Conservation (phyloP, 2,797 vertebrate genomes). For the Nannoperca obscura region DNA sequence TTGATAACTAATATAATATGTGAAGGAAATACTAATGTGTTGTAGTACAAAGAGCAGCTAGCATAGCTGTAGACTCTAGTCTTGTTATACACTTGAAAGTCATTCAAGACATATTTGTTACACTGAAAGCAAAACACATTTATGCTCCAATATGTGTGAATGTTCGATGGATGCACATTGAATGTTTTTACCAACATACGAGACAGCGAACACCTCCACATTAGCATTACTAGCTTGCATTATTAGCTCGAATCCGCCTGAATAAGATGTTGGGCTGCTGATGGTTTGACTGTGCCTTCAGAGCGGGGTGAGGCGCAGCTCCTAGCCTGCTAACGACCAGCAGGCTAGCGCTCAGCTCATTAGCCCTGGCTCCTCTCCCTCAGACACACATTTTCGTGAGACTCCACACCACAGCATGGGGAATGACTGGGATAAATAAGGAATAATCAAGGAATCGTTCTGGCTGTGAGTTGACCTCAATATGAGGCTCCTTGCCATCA, state of each 20-base stretch:
- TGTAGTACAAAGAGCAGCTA: not conserved
- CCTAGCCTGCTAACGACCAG: conserved; percentile 54
- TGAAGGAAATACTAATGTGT: not conserved
- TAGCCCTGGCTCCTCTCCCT: conserved; percentile 62
- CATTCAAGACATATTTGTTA: not conserved
- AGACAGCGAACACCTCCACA: conserved; percentile 23
- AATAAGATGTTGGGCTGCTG: conserved; percentile 29
- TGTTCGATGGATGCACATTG: not conserved
- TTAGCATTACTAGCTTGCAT: conserved; percentile 25
- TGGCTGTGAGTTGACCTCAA: conserved; percentile 79
- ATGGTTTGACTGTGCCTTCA: conserved; percentile 45
- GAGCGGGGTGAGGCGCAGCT: conserved; percentile 30
- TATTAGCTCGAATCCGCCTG: conserved; percentile 4
- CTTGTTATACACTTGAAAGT: not conserved
- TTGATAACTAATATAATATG: not conserved
- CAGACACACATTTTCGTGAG: conserved; percentile 69
- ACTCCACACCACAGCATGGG: conserved; percentile 69
- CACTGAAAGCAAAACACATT: not conserved
- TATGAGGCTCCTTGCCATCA: conserved; percentile 52
- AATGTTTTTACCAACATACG: not conserved
- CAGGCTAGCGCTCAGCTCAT: conserved; percentile 73
- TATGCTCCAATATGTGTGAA: not conserved
- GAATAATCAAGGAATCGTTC: conserved; percentile 78
- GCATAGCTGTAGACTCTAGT: not conserved
- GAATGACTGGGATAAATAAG: conserved; percentile 78